Conservation (phyloP, 2,797 vertebrate genomes). For the Darevskia mixta region DNA sequence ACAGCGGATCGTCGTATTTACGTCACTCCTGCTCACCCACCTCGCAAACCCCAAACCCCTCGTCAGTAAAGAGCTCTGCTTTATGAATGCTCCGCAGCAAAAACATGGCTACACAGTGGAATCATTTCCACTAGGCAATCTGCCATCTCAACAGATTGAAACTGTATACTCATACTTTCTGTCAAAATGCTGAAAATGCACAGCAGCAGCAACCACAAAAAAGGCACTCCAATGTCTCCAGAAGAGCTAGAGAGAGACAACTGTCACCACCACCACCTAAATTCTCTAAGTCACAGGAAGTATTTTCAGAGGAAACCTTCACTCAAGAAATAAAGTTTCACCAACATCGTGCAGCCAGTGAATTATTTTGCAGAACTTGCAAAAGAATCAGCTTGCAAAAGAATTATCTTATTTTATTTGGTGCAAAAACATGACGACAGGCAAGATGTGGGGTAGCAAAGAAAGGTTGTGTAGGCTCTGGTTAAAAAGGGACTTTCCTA, state of each 20-base stretch:
- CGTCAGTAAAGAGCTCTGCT: background rate
- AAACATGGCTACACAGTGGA: slow-evolving; percentile 22
- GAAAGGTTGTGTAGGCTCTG: slow-evolving; percentile 6
- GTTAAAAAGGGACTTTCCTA: slow-evolving; percentile 46
- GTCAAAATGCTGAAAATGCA: slow-evolving; percentile 9
- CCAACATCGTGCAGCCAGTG: background rate
- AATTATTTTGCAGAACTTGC: slow-evolving; percentile 11
- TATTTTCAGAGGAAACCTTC: slow-evolving; percentile 45
- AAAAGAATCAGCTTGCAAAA: background rate
- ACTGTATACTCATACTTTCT: slow-evolving; percentile 34
- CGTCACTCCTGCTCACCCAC: slow-evolving; percentile 10
- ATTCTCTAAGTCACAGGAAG: background rate
- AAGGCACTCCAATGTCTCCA: background rate
- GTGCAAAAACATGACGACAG: slow-evolving; percentile 47
- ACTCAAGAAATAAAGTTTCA: slow-evolving; percentile 33
- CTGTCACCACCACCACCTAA: background rate
- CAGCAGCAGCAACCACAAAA: background rate
- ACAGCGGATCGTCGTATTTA: slow-evolving; percentile 61
- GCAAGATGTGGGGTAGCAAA: slow-evolving; percentile 9
- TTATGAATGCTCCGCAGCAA: background rate
- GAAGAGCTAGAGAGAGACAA: background rate
- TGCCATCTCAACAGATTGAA: slow-evolving; percentile 2
- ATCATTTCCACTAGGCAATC: slow-evolving; percentile 50
- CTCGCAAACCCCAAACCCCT: background rate
- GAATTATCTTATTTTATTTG: slow-evolving; percentile 43